These are phyloP conservation scores for Sicus ferrugineus DNA, from an alignment of 2,888 invertebrate genomes.

Conservation along the genomic window DNA sequence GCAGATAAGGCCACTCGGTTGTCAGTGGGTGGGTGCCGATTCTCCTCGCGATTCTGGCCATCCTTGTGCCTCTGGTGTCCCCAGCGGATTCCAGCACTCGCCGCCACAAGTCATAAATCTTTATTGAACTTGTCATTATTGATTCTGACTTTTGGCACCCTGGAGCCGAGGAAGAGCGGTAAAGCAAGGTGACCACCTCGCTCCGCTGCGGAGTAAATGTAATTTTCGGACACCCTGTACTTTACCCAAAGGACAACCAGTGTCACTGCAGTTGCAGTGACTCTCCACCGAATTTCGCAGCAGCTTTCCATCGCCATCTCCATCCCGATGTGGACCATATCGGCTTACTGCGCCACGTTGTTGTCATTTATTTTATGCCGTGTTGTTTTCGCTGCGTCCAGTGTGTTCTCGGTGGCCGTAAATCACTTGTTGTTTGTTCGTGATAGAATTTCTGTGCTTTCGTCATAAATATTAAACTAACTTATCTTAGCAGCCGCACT, in stretches of 20 bases:
- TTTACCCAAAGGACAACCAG: slow-evolving; percentile 12
- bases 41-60: neutral
- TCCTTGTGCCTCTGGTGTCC: slow-evolving; percentile 17
- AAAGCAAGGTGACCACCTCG: slow-evolving; percentile 34
- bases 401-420: slow-evolving; percentile 56
- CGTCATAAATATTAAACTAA: slow-evolving; percentile 66
- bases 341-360: slow-evolving; percentile 31
- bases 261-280: neutral
- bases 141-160: slow-evolving; percentile 52
- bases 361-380: slow-evolving; percentile 40
- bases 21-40: neutral
- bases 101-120: slow-evolving; percentile 59
- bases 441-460: slow-evolving; percentile 39
- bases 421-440: slow-evolving; percentile 51
- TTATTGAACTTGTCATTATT: slow-evolving; percentile 64
- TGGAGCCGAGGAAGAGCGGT: neutral
- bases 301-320: neutral
- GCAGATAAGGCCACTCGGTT: slow-evolving; percentile 20
- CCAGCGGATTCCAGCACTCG: slow-evolving; percentile 25
- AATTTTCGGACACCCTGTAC: slow-evolving; percentile 35
- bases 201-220: slow-evolving; percentile 36
- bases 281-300: neutral
- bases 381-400: slow-evolving; percentile 34
- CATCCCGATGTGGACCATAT: slow-evolving; percentile 1
- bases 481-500: slow-evolving; percentile 52